Base-by-base conservation (phyloP, 1,140 invertebrate genomes). In the Zaprionus inermis region DNA sequence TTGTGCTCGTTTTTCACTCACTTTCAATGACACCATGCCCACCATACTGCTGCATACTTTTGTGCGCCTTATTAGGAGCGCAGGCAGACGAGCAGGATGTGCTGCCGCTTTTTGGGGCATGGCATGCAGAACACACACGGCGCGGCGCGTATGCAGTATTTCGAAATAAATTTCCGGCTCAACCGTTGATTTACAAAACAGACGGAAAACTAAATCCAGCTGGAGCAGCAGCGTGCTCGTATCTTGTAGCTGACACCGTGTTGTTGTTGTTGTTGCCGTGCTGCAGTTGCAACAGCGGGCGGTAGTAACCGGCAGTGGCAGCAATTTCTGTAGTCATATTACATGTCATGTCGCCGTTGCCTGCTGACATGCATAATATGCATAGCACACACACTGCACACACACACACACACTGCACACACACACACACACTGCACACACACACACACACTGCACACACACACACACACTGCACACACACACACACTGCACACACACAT, bases 91-190 rank as follows among this genome's bases (percentile, higher is more conserved):
- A 5, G 24, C 24, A 81, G 60, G 14, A 28, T 72, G 66, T 68
- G 72, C 22, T 44, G 38, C 38, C 38, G 38, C n/a, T 54, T 68
- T 72, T 56, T 49, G 32, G 41, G 32, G 56, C 56, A 18, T 59
- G 76, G 56, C 55, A 60, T 41, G 73, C 58, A 78, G 74, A 38
- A 61, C 36, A 46, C 32, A 44, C 78, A 85, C 58, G 61, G 68
- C 61, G n/a, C n/a, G n/a, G n/a, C n/a, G n/a, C n/a, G 76, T 55
- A 79, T 78, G 71, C 66, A 49, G 83, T 78, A 83, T 88, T 88
- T 86, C 78, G 83, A 86, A 88, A 86, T 86, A 88, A 82, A 86
- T 86, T 86, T 86, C 83, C 83, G 79, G 71, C 65, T 61, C 49
- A 61, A 38, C 34, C 56, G 71, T 86, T 88, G 82, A 88, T 88